A percentile compares a stretch with the other conserved stretches of the same genome.
Evolutionary conservation across 2,797 vertebrate genomes (phyloP).

Genomic region (Lagodon rhomboides): DNA sequence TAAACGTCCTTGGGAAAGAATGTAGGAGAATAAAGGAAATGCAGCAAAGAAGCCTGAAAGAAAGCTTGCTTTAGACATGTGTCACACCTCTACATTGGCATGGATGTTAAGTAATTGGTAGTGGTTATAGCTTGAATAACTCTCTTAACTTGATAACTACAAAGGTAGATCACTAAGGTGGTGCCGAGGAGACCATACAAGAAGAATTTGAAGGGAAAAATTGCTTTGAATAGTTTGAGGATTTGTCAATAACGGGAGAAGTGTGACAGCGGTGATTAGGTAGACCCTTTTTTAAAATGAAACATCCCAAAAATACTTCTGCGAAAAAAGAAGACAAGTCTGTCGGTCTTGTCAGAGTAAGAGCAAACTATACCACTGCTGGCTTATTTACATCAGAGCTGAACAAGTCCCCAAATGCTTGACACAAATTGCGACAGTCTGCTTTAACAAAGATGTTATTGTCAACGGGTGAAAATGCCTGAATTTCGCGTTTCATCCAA

Average conservation of each 20-base stretch:
- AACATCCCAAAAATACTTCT: constrained; percentile 36
- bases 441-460: constrained; percentile 18
- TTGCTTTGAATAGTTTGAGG: constrained; percentile 6
- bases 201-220: constrained; percentile 14
- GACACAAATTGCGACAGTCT: constrained; percentile 27
- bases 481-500: constrained; percentile 8
- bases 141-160: constrained; percentile 24
- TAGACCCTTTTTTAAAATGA: constrained; percentile 8
- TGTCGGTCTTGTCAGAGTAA: not conserved
- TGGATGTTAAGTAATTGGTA: constrained; percentile 54
- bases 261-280: constrained; percentile 51
- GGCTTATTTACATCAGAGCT: constrained; percentile 14
- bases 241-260: constrained; percentile 24
- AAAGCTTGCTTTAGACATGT: constrained; percentile 5
- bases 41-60: constrained; percentile 13
- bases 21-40: constrained; percentile 24
- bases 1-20: constrained; percentile 53
- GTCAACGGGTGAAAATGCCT: constrained; percentile 11
- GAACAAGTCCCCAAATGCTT: constrained; percentile 1
- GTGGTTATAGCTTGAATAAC: constrained; percentile 29
- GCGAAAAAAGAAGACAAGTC: constrained; percentile 1
- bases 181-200: constrained; percentile 34
- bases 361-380: constrained; percentile 2
- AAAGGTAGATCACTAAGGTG: constrained; percentile 5
- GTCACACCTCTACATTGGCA: constrained; percentile 22